These are phyloP conservation scores for Tribolium madens DNA, from an alignment of 1,140 invertebrate species.

Conservation along the genomic window DNA sequence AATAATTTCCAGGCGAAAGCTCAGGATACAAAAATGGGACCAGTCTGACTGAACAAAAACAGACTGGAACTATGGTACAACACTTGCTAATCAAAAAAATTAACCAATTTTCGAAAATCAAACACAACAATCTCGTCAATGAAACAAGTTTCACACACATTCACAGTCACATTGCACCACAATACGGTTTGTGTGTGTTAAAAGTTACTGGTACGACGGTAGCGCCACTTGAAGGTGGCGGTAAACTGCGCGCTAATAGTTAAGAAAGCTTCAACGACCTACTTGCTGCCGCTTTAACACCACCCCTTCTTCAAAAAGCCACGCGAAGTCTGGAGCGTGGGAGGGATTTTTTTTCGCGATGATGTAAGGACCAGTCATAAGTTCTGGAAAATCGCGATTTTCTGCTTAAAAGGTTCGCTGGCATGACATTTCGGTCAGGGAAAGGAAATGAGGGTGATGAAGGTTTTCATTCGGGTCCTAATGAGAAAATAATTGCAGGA, in stretches of 20 bases:
- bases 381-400: conserved; percentile 13
- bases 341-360: conserved; percentile 9
- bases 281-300: conserved; percentile 51
- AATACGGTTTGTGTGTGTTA: conserved; percentile 43
- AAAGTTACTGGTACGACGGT: conserved; percentile 45
- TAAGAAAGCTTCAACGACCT: conserved; percentile 50
- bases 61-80: background rate
- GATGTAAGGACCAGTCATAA: conserved; percentile 22
- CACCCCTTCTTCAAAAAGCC: conserved; percentile 48
- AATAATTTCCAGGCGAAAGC: background rate
- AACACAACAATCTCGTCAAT: conserved; percentile 3
- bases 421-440: conserved; percentile 23
- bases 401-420: background rate
- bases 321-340: conserved; percentile 28
- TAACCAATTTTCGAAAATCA: background rate
- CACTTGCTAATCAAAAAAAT: background rate
- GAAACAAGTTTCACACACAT: conserved; percentile 18
- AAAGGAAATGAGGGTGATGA: background rate
- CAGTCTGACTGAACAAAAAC: background rate
- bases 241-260: conserved; percentile 46
- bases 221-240: conserved; percentile 50
- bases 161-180: conserved; percentile 43
- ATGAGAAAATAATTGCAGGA: background rate
- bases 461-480: background rate
- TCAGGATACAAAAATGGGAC: background rate